A percentile compares a stretch with the other conserved stretches of the same genome.
phyloP scores from a whole-genome alignment of 2,888 invertebrate genomes.

The Boloria selene region DNA sequence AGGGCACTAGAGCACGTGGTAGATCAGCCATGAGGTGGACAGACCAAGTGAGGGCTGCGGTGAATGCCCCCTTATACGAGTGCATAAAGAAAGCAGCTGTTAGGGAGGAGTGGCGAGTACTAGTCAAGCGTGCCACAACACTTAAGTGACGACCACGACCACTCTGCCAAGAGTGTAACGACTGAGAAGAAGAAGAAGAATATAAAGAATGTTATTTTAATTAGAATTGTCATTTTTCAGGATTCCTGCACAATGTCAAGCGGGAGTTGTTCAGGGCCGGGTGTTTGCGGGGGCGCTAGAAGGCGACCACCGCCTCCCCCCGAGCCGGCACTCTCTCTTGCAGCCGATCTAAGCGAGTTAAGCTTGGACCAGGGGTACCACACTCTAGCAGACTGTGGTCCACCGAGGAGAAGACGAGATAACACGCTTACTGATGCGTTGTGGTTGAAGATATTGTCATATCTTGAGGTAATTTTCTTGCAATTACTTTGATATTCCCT shows the following conservation, averaged over 20 bases:
- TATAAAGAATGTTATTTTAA: neutral
- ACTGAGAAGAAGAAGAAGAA: no score
- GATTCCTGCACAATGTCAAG: constrained; percentile 70
- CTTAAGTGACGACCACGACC: no score
- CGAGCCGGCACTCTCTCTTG: constrained; percentile 70
- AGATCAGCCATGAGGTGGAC: no score
- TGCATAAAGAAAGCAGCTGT: no score
- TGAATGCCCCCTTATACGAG: no score
- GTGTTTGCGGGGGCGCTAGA: constrained; percentile 70
- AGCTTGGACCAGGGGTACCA: constrained; percentile 92
- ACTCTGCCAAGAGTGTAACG: no score
- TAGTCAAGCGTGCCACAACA: no score
- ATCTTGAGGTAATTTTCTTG: constrained; percentile 64
- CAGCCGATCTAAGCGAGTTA: constrained; percentile 80
- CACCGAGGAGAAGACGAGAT: constrained; percentile 66
- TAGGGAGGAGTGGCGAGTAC: no score
- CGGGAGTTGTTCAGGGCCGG: constrained; percentile 71
- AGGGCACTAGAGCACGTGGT: no score
- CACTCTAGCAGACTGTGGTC: constrained; percentile 87
- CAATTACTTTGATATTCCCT: neutral
- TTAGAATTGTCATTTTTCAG: constrained; percentile 33
- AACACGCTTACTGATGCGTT: constrained; percentile 70
- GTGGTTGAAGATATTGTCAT: constrained; percentile 71
- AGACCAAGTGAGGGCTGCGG: no score
- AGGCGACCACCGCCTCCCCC: constrained; percentile 75